Percentiles rank a stretch among this genome's conserved stretches.
These are phyloP conservation scores for Apis laboriosa DNA, from an alignment of 1,140 invertebrate species.

Conservation along the genomic window DNA sequence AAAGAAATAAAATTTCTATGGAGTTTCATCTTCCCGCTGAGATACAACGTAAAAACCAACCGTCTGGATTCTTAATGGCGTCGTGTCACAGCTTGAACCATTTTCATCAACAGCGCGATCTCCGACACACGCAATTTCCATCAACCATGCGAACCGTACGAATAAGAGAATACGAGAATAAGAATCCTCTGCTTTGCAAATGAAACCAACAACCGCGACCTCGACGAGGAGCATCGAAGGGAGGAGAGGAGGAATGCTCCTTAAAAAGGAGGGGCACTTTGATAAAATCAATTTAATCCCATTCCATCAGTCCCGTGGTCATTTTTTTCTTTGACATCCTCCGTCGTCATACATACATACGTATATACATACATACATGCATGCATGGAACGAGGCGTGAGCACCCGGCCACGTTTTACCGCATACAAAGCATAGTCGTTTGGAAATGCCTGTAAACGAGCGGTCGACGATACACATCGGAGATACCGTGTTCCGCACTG, in stretches of 20 bases:
- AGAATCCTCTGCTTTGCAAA: background rate
- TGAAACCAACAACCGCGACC: background rate
- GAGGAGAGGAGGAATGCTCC: background rate
- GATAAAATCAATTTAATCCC: slow-evolving; percentile 58
- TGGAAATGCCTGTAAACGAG: slow-evolving; percentile 63
- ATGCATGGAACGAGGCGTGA: background rate
- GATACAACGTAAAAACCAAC: no score
- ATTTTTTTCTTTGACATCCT: slow-evolving; percentile 47
- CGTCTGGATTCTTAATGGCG: background rate
- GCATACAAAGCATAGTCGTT: slow-evolving; percentile 56
- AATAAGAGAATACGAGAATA: background rate
- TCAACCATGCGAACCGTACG: no score
- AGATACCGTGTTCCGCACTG: slow-evolving; percentile 48
- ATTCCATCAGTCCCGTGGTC: slow-evolving; percentile 6
- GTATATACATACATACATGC: background rate
- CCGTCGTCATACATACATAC: slow-evolving; percentile 14
- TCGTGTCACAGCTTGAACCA: background rate
- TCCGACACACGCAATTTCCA: background rate
- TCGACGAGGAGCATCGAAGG: background rate
- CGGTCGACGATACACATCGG: slow-evolving; percentile 60
- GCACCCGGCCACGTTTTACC: slow-evolving; percentile 25
- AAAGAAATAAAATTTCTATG: background rate
- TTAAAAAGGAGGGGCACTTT: background rate
- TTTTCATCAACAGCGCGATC: background rate
- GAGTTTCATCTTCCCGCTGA: background rate